Evolutionary conservation across 2,797 vertebrate genomes (phyloP).

Genomic region (Thripadectes ignobilis): DNA sequence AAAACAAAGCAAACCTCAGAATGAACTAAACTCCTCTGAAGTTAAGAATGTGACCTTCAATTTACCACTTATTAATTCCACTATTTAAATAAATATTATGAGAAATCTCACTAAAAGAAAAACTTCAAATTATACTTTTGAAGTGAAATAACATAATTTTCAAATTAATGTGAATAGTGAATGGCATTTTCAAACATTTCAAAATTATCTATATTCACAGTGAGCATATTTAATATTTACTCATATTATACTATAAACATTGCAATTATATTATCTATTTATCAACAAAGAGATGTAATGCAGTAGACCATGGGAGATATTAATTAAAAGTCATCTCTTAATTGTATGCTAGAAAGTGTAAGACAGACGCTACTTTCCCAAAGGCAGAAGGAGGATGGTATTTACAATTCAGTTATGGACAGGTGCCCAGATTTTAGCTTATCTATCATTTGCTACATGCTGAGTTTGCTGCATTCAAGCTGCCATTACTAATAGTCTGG

Average conservation of each 20-base stretch:
- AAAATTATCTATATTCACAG: not conserved
- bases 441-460: constrained; percentile 58
- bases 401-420: constrained; percentile 50
- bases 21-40: not conserved
- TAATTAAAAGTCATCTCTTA: constrained; percentile 40
- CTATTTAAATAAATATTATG: not conserved
- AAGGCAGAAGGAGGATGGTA: constrained; percentile 22
- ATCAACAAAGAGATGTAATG: not conserved
- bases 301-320: not conserved
- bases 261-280: not conserved
- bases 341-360: constrained; percentile 22
- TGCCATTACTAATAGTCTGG: constrained; percentile 60
- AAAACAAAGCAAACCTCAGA: not conserved
- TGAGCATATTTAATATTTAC: not conserved
- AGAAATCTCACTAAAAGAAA: not conserved
- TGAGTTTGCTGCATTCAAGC: constrained; percentile 42
- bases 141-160: not conserved
- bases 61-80: not conserved
- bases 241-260: not conserved
- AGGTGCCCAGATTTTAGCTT: constrained; percentile 35
- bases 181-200: not conserved
- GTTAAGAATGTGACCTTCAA: not conserved
- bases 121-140: not conserved
- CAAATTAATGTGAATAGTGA: not conserved
- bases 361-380: not conserved